Base-by-base conservation (phyloP, 2,888 invertebrate species). In the Dione juno region DNA sequence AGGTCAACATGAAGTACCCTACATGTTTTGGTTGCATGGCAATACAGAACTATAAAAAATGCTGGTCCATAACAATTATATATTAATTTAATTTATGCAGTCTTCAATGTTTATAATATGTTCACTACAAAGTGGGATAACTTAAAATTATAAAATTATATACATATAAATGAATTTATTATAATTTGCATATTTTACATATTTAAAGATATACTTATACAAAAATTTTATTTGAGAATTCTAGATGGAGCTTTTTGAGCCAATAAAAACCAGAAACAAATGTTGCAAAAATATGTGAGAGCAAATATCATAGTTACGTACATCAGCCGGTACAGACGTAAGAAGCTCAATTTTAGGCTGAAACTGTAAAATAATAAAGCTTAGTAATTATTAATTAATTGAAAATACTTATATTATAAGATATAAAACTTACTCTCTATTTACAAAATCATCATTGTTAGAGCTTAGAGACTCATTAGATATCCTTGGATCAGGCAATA, bases 221-320 rank as follows among this genome's bases (percentile, higher is more conserved):
- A 81, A 85, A 73, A 91, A 87, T 78, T 83, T 77, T 90, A 91
- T 77, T 84, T 81, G n/a, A 86, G 71, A 52, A 80, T 80, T 78
- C 82, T 87, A 80, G 89, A 84, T 79, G 84, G 83, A 19, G 81
- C 76, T 80, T 84, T 91, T 79, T 86, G 91, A 67, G 82, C 84
- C 85, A 90, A 90, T 77, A 91, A 79, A 77, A 88, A 92, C 92
- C 92, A 92, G 66, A 92, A 79, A 76, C 88, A 87, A 48, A 90
- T 81, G 74, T 92, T 92, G 82, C 89, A 91, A 83, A 91, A 92
- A 80, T 90, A 92, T 52, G 90, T 84, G 64, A 92, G 82, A 7
- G 86, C 83, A 66, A 92, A 80, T 68, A 92, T 82, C 88, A 92
- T 92, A n/a, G 87, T 86, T n/a, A 91, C 82, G 79, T 92, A 91